Evolutionary conservation across 2,888 invertebrate genomes (phyloP).

Genomic region (Amphimallon solstitiale): DNA sequence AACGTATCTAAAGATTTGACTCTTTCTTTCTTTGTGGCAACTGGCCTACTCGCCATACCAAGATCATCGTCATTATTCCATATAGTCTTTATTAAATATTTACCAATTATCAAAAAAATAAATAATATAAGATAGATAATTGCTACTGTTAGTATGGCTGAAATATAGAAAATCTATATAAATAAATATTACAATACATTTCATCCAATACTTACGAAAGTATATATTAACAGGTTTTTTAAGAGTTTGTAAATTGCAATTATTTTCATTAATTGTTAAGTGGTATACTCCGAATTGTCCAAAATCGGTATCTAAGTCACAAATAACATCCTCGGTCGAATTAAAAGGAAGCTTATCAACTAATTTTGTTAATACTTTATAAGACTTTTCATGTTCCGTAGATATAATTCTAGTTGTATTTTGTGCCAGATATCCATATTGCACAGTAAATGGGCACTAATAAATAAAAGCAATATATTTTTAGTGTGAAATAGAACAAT

Average conservation of each 20-base stretch:
- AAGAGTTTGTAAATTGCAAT: slow-evolving; percentile 68
- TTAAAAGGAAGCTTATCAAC: slow-evolving; percentile 34
- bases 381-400: slow-evolving; percentile 41
- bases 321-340: slow-evolving; percentile 65
- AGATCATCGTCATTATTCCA: slow-evolving; percentile 10
- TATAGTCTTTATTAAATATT: slow-evolving; percentile 29
- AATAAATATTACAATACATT: slow-evolving; percentile 31
- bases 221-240: slow-evolving; percentile 77
- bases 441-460: slow-evolving; percentile 48
- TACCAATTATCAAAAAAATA: slow-evolving; percentile 17
- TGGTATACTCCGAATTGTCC: slow-evolving; percentile 81
- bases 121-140: slow-evolving; percentile 55
- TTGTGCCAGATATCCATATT: neutral
- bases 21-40: slow-evolving; percentile 60
- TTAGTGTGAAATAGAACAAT: neutral
- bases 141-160: slow-evolving; percentile 62
- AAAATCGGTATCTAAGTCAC: slow-evolving; percentile 69
- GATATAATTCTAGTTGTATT: slow-evolving; percentile 32
- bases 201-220: slow-evolving; percentile 68
- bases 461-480: slow-evolving; percentile 15
- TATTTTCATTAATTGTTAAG: slow-evolving; percentile 66
- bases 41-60: slow-evolving; percentile 44
- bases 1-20: slow-evolving; percentile 80
- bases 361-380: slow-evolving; percentile 38
- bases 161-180: slow-evolving; percentile 45